Conservation (phyloP, 2,888 invertebrate species). For the Phengaris arion region DNA sequence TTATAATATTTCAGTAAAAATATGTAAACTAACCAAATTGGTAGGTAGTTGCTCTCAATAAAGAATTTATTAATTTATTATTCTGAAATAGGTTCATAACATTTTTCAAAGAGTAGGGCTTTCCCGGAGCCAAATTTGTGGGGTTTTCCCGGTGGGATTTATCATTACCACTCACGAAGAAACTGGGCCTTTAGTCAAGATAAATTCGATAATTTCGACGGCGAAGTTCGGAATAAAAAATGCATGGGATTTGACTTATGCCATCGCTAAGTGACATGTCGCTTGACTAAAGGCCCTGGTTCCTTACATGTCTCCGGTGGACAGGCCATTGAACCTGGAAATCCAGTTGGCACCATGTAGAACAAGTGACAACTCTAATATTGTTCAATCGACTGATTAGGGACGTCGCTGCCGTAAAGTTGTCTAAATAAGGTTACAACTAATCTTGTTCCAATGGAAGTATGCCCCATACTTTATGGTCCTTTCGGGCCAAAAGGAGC, state of each 20-base stretch:
- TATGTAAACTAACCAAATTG: too few relatives aligned
- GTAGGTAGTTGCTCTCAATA: too few relatives aligned
- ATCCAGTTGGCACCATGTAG: constrained; percentile 53
- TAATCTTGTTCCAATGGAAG: too few relatives aligned
- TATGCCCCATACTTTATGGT: too few relatives aligned
- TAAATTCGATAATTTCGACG: too few relatives aligned
- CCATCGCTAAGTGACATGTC: too few relatives aligned
- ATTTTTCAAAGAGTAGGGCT: background rate
- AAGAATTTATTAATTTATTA: background rate
- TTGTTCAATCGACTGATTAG: constrained; percentile 26
- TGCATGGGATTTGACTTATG: too few relatives aligned
- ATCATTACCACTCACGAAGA: constrained; percentile 52
- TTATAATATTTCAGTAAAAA: too few relatives aligned
- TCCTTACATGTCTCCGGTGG: constrained; percentile 64
- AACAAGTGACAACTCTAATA: constrained; percentile 42
- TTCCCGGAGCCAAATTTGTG: constrained; percentile 7
- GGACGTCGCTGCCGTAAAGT: constrained; percentile 24
- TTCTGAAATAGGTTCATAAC: background rate
- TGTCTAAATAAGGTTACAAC: background rate
- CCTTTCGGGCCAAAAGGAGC: too few relatives aligned
- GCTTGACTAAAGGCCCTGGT: constrained; percentile 36
- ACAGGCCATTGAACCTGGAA: constrained; percentile 65
- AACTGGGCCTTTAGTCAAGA: constrained; percentile 48
- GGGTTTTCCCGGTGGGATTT: constrained; percentile 18
- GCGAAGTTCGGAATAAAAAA: too few relatives aligned